Evolutionary conservation across 1,140 invertebrate species (phyloP).

Genomic region (Helicoverpa armigera): DNA sequence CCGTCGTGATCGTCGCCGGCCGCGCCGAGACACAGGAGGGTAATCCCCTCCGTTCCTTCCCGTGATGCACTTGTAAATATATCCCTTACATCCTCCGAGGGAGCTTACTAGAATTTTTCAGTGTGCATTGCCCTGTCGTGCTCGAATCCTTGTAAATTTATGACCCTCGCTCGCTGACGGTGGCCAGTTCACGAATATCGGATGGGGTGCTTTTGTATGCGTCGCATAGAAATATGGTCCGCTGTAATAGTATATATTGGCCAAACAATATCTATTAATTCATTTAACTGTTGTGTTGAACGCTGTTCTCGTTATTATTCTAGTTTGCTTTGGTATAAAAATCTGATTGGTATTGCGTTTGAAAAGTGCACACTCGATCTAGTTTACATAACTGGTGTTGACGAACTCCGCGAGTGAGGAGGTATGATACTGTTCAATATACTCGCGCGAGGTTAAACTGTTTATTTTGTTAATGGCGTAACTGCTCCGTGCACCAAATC

Average conservation of each 20-base stretch:
- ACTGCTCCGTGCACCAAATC: too few relatives aligned
- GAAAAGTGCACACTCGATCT: background rate
- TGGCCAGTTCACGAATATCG: constrained; percentile 73
- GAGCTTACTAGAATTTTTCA: constrained; percentile 76
- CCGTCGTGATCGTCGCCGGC: constrained; percentile 7
- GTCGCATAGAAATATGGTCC: constrained; percentile 58
- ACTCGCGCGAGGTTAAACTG: too few relatives aligned
- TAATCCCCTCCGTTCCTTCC: constrained; percentile 21
- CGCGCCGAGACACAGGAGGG: constrained; percentile 24
- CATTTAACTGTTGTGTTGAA: constrained; percentile 6
- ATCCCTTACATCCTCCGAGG: constrained; percentile 63
- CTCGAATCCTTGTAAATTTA: constrained; percentile 82
- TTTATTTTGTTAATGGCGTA: too few relatives aligned
- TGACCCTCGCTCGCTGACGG: constrained; percentile 67
- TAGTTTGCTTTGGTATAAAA: constrained; percentile 26
- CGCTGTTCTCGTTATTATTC: background rate
- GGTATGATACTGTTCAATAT: too few relatives aligned
- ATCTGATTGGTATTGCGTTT: constrained; percentile 13
- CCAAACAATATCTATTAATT: constrained; percentile 28
- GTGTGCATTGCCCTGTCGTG: constrained; percentile 74
- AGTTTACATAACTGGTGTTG: background rate
- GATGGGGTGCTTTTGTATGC: constrained; percentile 64
- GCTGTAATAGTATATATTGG: constrained; percentile 44
- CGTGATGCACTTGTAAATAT: constrained; percentile 50
- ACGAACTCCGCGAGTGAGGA: background rate